Percentiles rank a stretch among this genome's conserved stretches.
Conservation (phyloP, 2,888 invertebrate genomes). For the Arctia plantaginis region DNA sequence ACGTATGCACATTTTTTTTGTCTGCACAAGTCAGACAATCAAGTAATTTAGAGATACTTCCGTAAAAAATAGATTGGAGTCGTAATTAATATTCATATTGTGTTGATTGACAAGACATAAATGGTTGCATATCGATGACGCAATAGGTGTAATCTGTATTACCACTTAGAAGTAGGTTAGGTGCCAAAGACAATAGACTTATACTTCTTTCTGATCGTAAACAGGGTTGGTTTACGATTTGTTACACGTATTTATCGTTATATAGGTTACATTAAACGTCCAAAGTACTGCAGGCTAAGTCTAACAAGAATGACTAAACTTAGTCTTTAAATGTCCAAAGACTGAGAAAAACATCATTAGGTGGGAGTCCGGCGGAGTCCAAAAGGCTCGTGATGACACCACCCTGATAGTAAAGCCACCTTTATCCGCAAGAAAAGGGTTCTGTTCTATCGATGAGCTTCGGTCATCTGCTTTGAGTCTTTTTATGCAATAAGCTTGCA, state of each 20-base stretch:
- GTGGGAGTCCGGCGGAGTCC: background rate
- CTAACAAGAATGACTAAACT: background rate
- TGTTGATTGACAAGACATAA: background rate
- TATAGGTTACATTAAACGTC: background rate
- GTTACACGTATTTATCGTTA: background rate
- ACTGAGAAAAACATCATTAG: background rate
- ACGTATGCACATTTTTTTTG: background rate
- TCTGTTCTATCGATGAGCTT: background rate
- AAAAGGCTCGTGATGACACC: background rate
- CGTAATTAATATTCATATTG: background rate
- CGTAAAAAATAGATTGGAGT: background rate
- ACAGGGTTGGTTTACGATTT: background rate
- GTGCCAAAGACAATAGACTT: background rate
- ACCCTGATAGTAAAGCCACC: background rate
- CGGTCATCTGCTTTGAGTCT: background rate
- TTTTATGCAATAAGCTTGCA: background rate
- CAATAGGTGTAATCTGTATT: background rate
- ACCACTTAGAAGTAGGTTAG: background rate
- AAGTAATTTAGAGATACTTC: background rate
- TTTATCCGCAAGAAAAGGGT: background rate
- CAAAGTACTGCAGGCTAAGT: background rate
- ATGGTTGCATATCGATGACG: constrained; percentile 1
- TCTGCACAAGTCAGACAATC: background rate
- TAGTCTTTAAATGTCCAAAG: background rate
- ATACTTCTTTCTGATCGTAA: background rate